A percentile compares a stretch with the other conserved stretches of the same genome.
phyloP scores from a whole-genome alignment of 2,888 invertebrate species.

The Buathra laborator region DNA sequence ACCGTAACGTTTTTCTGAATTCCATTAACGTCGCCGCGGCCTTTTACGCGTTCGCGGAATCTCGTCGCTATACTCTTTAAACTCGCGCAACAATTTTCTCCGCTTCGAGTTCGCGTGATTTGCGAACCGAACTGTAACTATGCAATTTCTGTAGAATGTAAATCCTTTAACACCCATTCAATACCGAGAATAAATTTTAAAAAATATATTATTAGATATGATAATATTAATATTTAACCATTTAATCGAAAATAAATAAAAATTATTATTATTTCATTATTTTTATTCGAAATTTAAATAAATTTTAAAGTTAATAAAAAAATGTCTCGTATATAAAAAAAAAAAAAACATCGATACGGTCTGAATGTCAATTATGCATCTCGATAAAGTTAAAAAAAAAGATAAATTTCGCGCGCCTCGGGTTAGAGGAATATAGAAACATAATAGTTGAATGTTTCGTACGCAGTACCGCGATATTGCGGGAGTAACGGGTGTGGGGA shows the following conservation, averaged over 20 bases:
- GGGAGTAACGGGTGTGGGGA: constrained; percentile 10
- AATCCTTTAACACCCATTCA: too few species aligned
- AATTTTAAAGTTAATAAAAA: neutral
- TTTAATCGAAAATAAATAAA: too few species aligned
- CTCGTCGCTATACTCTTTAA: constrained; percentile 14
- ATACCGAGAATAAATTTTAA: too few species aligned
- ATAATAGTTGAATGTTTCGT: constrained; percentile 57
- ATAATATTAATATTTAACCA: too few species aligned
- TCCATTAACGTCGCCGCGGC: constrained; percentile 76
- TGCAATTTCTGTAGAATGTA: too few species aligned
- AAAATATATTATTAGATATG: too few species aligned
- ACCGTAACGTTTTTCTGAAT: constrained; percentile 77
- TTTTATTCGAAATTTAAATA: neutral
- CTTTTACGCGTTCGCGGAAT: constrained; percentile 75
- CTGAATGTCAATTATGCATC: constrained; percentile 27
- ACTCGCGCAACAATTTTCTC: neutral
- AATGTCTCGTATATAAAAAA: neutral
- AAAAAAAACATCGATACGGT: neutral
- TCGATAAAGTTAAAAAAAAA: neutral
- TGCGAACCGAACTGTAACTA: neutral
- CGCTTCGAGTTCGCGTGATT: neutral
- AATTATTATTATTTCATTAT: too few species aligned
- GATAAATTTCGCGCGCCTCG: neutral
- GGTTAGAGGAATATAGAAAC: constrained; percentile 28
- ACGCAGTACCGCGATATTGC: constrained; percentile 34